phyloP scores from a whole-genome alignment of 2,888 invertebrate species.

The Philhelius pedissequus region DNA sequence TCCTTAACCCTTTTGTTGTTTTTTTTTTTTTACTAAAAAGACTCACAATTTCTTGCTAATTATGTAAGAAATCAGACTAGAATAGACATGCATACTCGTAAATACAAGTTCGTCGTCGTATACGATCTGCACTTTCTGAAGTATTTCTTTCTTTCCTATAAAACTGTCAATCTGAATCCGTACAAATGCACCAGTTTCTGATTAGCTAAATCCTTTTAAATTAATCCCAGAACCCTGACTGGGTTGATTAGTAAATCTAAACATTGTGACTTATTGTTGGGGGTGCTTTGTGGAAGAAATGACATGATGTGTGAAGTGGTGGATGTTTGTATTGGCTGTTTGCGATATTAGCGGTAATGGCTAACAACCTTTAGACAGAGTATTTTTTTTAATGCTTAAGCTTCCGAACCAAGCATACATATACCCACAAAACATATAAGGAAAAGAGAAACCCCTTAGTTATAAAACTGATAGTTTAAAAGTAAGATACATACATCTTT shows the following conservation, averaged over 20 bases:
- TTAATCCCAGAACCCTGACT: conserved; percentile 59
- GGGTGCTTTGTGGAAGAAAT: conserved; percentile 40
- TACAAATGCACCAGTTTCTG: conserved; percentile 58
- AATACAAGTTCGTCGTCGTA: background rate
- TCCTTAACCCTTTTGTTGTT: background rate
- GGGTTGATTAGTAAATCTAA: conserved; percentile 66
- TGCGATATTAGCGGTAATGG: conserved; percentile 6
- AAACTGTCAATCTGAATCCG: conserved; percentile 65
- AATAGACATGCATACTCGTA: background rate
- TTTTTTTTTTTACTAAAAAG: background rate
- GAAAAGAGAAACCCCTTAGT: background rate
- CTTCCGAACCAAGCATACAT: background rate
- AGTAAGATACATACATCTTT: no score
- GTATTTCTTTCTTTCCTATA: conserved; percentile 34
- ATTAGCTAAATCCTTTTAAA: conserved; percentile 65
- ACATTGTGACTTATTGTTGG: conserved; percentile 48
- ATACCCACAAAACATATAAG: no score
- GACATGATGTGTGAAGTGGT: conserved; percentile 17
- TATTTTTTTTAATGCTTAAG: background rate
- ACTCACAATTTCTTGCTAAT: background rate
- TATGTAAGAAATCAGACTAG: conserved; percentile 33
- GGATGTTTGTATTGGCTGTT: conserved; percentile 7
- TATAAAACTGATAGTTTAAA: background rate
- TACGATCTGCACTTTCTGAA: conserved; percentile 13
- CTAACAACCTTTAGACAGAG: conserved; percentile 29